Evolutionary conservation across 2,888 invertebrate species (phyloP), one percentile per base, ranked within the genome.

Genomic region (Epicampocera succincta): DNA sequence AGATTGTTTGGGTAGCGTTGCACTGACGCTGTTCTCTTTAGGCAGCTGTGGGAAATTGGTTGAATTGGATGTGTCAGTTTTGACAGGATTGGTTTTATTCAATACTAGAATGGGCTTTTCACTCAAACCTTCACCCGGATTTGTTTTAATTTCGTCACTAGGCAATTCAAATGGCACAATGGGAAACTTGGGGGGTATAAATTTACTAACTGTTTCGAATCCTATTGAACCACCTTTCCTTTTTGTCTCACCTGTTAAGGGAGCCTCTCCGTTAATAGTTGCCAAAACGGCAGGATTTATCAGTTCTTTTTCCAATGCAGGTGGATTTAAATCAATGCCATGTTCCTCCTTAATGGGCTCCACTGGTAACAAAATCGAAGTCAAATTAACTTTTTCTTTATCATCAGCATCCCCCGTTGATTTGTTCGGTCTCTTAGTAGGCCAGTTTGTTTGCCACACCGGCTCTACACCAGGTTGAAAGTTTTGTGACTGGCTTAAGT

Each of bases 151-250:
- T 17, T 76, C 61, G 9, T 50, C 44, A 65, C 61, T 54, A 6
- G 88, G 87, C 73, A 90, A 52, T 63, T 86, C 79, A 78, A 90
- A 90, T 3, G 89, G 87, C 25, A 84, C 86, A 29, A 90, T 85
- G 0, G 90, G 89, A 84, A 90, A 87, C 54, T 87, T 77, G 1
- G 83, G 38, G 15, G 90, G 90, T 75, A 90, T 86, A 15, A 87
- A 85, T 58, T 89, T 85, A 12, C 88, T 83, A 2, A 90, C 83
- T 0, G 86, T 85, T 21, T 86, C 84, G 75, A 87, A 87, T 9
- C 85, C 85, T 3, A 87, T 58, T 6, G 74, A 48, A 11, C 56
- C 80, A 21, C 81, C 84, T 13, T 80, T 85, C 29, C 75, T 72
- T 5, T 71, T 77, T 3, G 60, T 60, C 5, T 68, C 56, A 3